Conservation (phyloP, 2,888 invertebrate species). For the Drosophila testacea region DNA sequence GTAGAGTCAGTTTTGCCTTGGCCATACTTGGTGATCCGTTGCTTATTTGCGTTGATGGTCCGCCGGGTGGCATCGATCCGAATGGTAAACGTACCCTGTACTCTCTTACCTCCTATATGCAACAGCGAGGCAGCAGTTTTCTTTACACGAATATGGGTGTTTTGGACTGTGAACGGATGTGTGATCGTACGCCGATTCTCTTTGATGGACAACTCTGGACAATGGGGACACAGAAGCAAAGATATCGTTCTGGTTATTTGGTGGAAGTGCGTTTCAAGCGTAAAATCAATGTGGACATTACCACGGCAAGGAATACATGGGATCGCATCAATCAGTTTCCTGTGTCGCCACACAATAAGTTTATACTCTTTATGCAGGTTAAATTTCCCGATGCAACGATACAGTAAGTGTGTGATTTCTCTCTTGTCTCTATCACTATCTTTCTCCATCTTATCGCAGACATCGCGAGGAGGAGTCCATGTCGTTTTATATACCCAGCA, state of each 20-base stretch:
- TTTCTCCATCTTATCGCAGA: constrained; percentile 21
- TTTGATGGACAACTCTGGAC: constrained; percentile 52
- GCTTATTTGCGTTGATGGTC: constrained; percentile 60
- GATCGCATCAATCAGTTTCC: constrained; percentile 57
- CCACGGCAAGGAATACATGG: constrained; percentile 48
- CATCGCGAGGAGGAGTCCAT: constrained; percentile 35
- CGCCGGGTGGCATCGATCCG: constrained; percentile 58
- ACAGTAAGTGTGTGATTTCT: constrained; percentile 56
- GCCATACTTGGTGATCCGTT: constrained; percentile 62
- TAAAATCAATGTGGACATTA: constrained; percentile 52
- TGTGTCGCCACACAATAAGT: constrained; percentile 54
- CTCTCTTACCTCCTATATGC: constrained; percentile 83
- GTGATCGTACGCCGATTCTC: constrained; percentile 45
- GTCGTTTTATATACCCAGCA: constrained; percentile 47
- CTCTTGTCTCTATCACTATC: too few relatives aligned
- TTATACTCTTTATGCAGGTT: constrained; percentile 58
- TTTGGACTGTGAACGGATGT: constrained; percentile 76
- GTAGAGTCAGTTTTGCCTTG: constrained; percentile 54
- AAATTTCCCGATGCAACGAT: constrained; percentile 60
- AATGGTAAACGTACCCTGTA: constrained; percentile 52
- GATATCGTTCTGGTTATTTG: constrained; percentile 50
- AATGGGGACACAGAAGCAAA: constrained; percentile 22
- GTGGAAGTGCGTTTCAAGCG: constrained; percentile 64
- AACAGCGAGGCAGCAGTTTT: constrained; percentile 52
- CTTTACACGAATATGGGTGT: constrained; percentile 86